A percentile compares a stretch with the other conserved stretches of the same genome.
Evolutionary conservation across 1,140 invertebrate genomes (phyloP).

Genomic region (Drosophila mayri): DNA sequence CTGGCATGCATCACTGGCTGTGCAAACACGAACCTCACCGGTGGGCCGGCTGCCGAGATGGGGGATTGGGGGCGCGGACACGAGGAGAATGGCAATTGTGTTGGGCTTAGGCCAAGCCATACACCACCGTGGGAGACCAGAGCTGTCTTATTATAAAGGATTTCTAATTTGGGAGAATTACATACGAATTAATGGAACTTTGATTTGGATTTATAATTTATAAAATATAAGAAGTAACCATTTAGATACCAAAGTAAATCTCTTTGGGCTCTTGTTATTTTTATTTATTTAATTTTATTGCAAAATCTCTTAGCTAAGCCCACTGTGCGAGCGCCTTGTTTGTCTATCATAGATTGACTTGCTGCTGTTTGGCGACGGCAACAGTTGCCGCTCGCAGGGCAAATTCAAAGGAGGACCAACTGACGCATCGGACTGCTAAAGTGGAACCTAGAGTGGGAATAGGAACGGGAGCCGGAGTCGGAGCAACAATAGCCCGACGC

Average conservation of each 20-base stretch:
- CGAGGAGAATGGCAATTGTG: constrained; percentile 33
- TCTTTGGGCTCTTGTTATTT: rapidly evolving
- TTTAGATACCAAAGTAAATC: background rate
- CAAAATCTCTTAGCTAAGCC: too few relatives aligned
- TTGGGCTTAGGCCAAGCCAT: constrained; percentile 20
- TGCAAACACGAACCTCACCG: constrained; percentile 53
- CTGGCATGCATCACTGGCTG: constrained; percentile 68
- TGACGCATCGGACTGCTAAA: constrained; percentile 26
- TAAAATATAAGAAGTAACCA: too few relatives aligned
- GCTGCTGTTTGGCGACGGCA: constrained; percentile 52
- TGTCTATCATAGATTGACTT: constrained; percentile 64
- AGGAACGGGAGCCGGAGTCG: constrained; percentile 7
- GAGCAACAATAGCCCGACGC: constrained; percentile 53
- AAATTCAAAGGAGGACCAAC: constrained; percentile 23
- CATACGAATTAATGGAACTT: background rate
- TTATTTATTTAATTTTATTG: background rate
- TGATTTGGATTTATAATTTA: background rate
- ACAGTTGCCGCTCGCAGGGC: constrained; percentile 42
- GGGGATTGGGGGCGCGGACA: constrained; percentile 20
- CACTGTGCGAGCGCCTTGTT: constrained; percentile 51
- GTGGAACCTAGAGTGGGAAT: background rate
- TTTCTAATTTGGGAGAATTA: background rate
- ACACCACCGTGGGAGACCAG: constrained; percentile 2
- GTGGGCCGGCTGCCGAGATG: background rate
- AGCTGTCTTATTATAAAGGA: background rate